Conservation (phyloP, 1,140 invertebrate species). For the Eumeta japonica region DNA sequence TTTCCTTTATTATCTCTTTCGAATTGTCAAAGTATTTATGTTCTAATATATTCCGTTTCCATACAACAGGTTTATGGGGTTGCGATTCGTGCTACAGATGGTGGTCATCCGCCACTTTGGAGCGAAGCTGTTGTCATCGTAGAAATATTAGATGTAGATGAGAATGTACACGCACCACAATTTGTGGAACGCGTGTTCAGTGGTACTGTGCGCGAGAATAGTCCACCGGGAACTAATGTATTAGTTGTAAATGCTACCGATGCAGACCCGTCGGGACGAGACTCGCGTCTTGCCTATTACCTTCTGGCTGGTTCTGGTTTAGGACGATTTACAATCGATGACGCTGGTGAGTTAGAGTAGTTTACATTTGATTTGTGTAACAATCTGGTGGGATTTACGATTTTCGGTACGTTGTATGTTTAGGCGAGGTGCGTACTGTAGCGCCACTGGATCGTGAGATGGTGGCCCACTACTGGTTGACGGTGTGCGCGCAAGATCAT, state of each 20-base stretch:
- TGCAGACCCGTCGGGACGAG: conserved; percentile 72
- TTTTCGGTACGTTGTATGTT: neutral
- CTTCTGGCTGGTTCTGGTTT: conserved; percentile 87
- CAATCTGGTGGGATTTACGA: no score
- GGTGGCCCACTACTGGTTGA: conserved; percentile 87
- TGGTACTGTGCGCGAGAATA: conserved; percentile 73
- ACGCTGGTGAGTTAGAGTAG: conserved; percentile 69
- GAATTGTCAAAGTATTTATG: neutral
- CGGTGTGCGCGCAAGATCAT: conserved; percentile 86
- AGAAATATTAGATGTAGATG: conserved; percentile 91
- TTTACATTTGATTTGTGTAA: no score
- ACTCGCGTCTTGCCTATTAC: conserved; percentile 81
- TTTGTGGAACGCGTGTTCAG: conserved; percentile 80
- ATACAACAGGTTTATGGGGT: conserved; percentile 71
- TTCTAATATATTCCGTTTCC: neutral
- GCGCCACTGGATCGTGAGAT: conserved; percentile 86
- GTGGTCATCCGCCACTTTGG: conserved; percentile 70
- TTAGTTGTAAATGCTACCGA: conserved; percentile 77
- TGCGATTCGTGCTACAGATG: conserved; percentile 78
- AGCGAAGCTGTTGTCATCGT: conserved; percentile 77
- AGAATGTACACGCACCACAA: conserved; percentile 80
- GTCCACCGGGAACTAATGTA: conserved; percentile 71
- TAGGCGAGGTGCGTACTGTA: conserved; percentile 82
- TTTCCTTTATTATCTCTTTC: neutral
- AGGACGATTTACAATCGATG: conserved; percentile 87